A percentile compares a stretch with the other conserved stretches of the same genome.
Conservation (phyloP, 2,113 vertebrate genomes). For the Ciconia stormi region DNA sequence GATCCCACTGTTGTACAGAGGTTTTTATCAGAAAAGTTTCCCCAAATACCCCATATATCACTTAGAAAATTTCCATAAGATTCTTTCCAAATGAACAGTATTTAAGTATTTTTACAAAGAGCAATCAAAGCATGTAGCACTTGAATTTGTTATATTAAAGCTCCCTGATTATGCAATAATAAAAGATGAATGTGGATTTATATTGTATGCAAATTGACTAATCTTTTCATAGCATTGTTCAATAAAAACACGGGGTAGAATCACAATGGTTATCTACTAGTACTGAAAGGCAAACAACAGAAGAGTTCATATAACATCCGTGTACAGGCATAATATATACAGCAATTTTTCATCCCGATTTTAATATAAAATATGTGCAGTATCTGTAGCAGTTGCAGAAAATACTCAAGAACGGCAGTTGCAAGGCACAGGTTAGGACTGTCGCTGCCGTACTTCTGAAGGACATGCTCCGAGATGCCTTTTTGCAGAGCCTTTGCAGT, state of each 20-base stretch:
- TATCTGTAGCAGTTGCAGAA: not conserved
- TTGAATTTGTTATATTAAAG: conserved; percentile 56
- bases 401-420: not conserved
- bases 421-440: not conserved
- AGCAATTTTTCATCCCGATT: not conserved
- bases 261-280: not conserved
- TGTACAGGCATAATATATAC: not conserved
- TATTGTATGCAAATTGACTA: conserved; percentile 60
- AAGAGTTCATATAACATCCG: not conserved
- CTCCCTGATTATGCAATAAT: conserved; percentile 48
- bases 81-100: not conserved
- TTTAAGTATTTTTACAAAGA: conserved; percentile 53
- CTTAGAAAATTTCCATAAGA: not conserved
- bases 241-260: not conserved
- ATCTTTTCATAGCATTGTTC: conserved; percentile 8
- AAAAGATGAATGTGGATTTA: conserved; percentile 52
- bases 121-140: conserved; percentile 38
- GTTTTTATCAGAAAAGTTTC: not conserved
- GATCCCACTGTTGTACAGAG: not conserved
- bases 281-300: not conserved
- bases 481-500: not conserved
- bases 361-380: not conserved
- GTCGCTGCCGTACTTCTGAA: not conserved
- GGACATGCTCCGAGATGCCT: not conserved
- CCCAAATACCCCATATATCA: not conserved